Percentiles rank a stretch among this genome's conserved stretches.
Evolutionary conservation across 2,113 vertebrate species (phyloP).

Genomic region (Rousettus leschenaultii): DNA sequence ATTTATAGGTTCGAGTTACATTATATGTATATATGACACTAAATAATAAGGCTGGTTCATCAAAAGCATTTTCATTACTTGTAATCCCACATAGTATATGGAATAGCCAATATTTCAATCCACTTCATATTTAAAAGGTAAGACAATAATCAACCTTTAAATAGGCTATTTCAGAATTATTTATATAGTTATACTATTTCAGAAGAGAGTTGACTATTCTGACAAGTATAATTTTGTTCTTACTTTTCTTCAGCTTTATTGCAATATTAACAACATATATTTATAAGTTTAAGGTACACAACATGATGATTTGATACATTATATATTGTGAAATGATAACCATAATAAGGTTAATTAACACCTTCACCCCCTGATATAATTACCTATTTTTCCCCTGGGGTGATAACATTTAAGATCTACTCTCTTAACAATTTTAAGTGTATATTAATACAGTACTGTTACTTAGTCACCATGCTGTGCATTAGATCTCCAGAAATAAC

Average conservation of each 20-base stretch:
- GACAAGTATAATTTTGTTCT: neutral
- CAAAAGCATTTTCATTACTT: neutral
- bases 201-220: neutral
- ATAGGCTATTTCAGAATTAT: neutral
- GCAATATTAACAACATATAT: neutral
- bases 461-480: neutral
- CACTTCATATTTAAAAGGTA: neutral
- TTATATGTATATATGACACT: neutral
- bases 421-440: neutral
- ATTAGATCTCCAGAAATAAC: neutral
- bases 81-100: neutral
- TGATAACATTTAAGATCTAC: neutral
- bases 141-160: neutral
- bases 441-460: neutral
- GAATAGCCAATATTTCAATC: slow-evolving; percentile 33
- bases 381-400: neutral
- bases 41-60: neutral
- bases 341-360: neutral
- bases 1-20: neutral
- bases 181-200: neutral
- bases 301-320: neutral
- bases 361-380: neutral
- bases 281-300: neutral
- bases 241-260: neutral
- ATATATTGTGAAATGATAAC: neutral